Evolutionary conservation across 2,797 vertebrate genomes (phyloP), one percentile per base, ranked within the genome.

Genomic region (Sebastiscus albofasciatus): DNA sequence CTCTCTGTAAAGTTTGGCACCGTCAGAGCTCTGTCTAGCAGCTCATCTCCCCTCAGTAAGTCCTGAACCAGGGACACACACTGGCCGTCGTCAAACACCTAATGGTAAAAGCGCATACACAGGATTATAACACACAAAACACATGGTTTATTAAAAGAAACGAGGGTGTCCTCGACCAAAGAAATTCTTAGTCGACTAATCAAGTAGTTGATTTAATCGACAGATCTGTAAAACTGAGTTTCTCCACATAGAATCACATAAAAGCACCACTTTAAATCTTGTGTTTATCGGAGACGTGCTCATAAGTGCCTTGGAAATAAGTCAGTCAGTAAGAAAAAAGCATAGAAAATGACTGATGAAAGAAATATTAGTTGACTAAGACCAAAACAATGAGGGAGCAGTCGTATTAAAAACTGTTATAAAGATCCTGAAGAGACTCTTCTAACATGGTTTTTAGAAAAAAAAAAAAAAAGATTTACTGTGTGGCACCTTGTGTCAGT

Each of bases 41-140:
- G 96, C 93, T 99, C 97, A 0, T 97, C 97, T 13, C 98, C 98
- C 29, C 97, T 94, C 96, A 98, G 96, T 86, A 99, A 91, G 86
- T 99, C 98, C 95, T 97, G 97, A 71, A 99, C 98, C 91, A 99
- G 94, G 87, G 97, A 97, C 82, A 98, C 96, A 0, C 84, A 93
- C 79, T 98, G 97, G 42, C 98, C 97, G 4, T 98, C 97, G 2
- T 99, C 98, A 65, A 98, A 99, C 12, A 99, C 98, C 98, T 99
- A 59, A 20, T 4, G 73, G 64, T n/a, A 62, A 54, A 85, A 29
- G 18, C 12, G 36, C 33, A 72, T 5, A 74, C 29, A 71, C 18
- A 62, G 18, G 8, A 49, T 49, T 49, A 49, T 49, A 20, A 54
- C 39, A 56, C 26, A 58, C 18, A 55, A 55, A 3, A 66, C 2